phyloP scores from a whole-genome alignment of 1,140 invertebrate genomes.

The Triops cancriformis region DNA sequence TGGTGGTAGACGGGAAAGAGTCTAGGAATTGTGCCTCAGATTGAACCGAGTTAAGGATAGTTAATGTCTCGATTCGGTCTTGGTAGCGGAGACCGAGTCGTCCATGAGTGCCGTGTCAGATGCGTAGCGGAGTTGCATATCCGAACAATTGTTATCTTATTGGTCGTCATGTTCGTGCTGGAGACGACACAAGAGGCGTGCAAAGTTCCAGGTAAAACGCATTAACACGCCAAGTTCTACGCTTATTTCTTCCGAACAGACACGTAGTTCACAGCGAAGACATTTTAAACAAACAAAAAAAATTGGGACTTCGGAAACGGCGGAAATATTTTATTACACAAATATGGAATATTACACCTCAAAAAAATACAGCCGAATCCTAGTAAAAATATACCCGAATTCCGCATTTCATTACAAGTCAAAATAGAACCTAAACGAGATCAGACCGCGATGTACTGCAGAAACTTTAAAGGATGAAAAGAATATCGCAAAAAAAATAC shows the following conservation, averaged over 20 bases:
- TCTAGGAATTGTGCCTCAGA: neutral
- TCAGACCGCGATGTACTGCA: too few species aligned
- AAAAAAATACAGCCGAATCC: too few species aligned
- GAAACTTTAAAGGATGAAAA: too few species aligned
- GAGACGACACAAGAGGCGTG: neutral
- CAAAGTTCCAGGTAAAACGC: conserved; percentile 10
- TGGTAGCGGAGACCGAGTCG: neutral
- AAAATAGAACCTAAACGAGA: too few species aligned
- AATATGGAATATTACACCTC: too few species aligned
- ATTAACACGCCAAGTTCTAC: neutral
- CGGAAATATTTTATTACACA: too few species aligned
- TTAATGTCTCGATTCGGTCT: neutral
- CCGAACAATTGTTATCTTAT: conserved; percentile 5
- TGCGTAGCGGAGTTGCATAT: neutral
- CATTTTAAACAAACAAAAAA: too few species aligned
- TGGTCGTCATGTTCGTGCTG: neutral
- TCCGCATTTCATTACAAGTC: too few species aligned
- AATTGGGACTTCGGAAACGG: too few species aligned
- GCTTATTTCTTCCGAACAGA: neutral
- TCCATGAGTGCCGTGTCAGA: neutral
- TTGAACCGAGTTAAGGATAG: neutral
- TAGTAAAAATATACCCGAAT: too few species aligned
- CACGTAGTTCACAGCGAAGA: neutral
- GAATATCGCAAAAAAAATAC: too few species aligned
- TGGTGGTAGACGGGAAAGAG: too few species aligned